Conservation (phyloP, 2,888 invertebrate genomes). For the Drosophila anomalipes region DNA sequence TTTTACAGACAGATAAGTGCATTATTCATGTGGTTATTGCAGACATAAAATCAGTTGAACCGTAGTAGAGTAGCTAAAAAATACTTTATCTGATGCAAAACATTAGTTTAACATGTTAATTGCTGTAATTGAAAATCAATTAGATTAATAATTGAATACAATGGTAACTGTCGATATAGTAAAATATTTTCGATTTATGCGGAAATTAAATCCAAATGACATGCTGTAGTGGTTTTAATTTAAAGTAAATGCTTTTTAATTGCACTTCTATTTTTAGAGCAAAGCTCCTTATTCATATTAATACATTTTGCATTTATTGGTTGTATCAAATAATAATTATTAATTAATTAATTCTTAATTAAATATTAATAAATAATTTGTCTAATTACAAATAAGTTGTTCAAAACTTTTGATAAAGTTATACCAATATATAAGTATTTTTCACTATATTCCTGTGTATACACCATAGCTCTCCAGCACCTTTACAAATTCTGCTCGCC, state of each 20-base stretch:
- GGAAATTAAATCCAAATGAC: not conserved
- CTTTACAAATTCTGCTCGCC: not conserved
- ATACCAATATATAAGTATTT: not conserved
- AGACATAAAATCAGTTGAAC: not conserved
- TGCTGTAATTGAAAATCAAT: not conserved
- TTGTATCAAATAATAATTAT: too few relatives aligned
- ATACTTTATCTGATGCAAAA: not conserved
- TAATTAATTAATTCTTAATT: too few relatives aligned
- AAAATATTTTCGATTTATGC: not conserved
- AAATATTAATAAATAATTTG: too few relatives aligned
- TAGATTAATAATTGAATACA: not conserved
- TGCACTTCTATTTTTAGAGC: not conserved
- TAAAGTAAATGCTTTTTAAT: not conserved
- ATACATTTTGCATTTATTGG: not conserved
- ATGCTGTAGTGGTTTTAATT: not conserved
- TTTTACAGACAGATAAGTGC: slow-evolving; percentile 7
- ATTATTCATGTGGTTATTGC: slow-evolving; percentile 13
- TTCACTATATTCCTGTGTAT: not conserved
- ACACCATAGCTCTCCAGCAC: not conserved
- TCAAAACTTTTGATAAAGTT: too few relatives aligned
- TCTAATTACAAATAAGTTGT: not conserved
- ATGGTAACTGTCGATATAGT: too few relatives aligned
- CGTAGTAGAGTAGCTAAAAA: not conserved
- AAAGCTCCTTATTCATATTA: not conserved
- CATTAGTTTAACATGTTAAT: not conserved